Base-by-base conservation (phyloP, 2,888 invertebrate species). In the Ferdinandea cuprea region DNA sequence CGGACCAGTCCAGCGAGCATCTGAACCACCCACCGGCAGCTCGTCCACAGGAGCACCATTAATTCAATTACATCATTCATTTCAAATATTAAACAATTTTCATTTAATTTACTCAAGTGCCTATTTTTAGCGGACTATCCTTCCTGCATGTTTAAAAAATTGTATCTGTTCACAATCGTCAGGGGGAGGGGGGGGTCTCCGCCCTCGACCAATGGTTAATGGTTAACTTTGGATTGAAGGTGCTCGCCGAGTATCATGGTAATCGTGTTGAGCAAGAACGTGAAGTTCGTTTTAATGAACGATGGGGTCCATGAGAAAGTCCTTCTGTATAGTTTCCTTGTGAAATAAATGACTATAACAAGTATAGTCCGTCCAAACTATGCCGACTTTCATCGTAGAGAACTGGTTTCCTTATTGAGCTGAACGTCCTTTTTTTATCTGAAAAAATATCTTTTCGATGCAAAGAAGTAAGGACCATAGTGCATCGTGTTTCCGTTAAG, bases 101-200 rank as follows among this genome's bases (percentile, higher is more conserved):
- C 78, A 83, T 83, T 83, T 83, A 83, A 83, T 83, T 83, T 83
- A 83, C 78, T 78, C 83, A 83, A 83, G 83, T 83, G 78, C 68
- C 83, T 68, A 72, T 83, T 83, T 83, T 19, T 37, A 72, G 61
- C 68, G 66, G 50, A 72, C 52, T 68, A 72, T 63, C 76, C 69
- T 32, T 21, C 35, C n/a, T 11, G 19, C 5, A 4, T 1, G 9
- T 37, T 42, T 58, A 11, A 72, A 48, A 69, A 77, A 77, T 77
- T 63, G 68, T 76, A 76, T 76, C 54, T 58, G 48, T 52, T 66
- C 56, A 28, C 13, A 19, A 50, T 19, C 32, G 42, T 52, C 30
- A 6, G 25, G 25, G 46, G 21, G 44, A 8, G 21, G 25, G 35
- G 46, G 56, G 56, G 37, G 13, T 37, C 37, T 37, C 13, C n/a